Percentiles rank a stretch among this genome's conserved stretches.
Evolutionary conservation across 1,140 invertebrate genomes (phyloP).

Genomic region (Neodiprion lecontei): DNA sequence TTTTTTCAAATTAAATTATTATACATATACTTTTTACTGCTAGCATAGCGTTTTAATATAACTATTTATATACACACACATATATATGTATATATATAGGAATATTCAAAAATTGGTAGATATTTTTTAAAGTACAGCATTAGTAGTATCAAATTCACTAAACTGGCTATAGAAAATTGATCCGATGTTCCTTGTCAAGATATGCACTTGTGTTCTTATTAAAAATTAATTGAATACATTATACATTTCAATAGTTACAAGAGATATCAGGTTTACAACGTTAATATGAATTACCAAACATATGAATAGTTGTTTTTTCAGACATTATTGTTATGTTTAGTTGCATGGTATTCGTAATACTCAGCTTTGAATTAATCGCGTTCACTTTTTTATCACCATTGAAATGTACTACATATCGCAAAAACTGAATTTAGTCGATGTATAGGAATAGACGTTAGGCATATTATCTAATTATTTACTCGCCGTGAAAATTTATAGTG

Average conservation of each 20-base stretch:
- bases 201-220: conserved; percentile 5
- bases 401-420: not conserved
- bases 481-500: not conserved
- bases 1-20: not conserved
- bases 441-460: not conserved
- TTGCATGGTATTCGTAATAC: not conserved
- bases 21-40: not conserved
- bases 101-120: conserved; percentile 1
- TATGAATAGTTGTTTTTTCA: not conserved
- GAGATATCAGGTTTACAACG: not conserved
- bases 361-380: not conserved
- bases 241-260: not conserved
- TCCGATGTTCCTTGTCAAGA: conserved; percentile 9
- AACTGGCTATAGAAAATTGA: conserved; percentile 2
- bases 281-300: no score
- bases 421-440: conserved; percentile 1
- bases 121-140: not conserved
- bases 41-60: not conserved
- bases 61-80: not conserved
- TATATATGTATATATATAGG: not conserved
- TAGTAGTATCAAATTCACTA: conserved; percentile 3
- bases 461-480: not conserved
- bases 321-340: not conserved
- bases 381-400: not conserved
- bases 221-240: not conserved